Conservation (phyloP, 2,797 vertebrate genomes). For the Carapus acus region DNA sequence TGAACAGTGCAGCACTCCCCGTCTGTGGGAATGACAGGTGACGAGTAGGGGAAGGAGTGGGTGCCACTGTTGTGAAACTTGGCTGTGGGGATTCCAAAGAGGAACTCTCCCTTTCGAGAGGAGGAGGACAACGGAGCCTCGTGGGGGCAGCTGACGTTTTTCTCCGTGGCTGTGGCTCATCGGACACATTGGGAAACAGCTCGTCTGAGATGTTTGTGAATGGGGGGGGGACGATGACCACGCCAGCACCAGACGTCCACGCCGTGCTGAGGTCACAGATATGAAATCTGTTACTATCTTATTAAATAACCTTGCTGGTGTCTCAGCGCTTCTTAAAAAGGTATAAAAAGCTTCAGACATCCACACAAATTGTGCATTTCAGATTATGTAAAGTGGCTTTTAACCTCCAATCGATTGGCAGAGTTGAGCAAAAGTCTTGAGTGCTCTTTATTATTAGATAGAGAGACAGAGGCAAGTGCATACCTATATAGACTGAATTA, state of each 20-base stretch:
- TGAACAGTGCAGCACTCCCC: too few relatives aligned
- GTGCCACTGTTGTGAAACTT: conserved; percentile 41
- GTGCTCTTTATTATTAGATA: conserved; percentile 57
- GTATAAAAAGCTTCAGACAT: conserved; percentile 30
- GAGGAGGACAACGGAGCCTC: conserved; percentile 38
- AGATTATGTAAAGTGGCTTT: conserved; percentile 54
- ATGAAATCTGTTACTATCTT: not conserved
- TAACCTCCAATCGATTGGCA: conserved; percentile 62
- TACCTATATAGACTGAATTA: conserved; percentile 47
- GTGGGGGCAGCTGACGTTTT: conserved; percentile 44
- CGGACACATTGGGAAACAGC: conserved; percentile 22
- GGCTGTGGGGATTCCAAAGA: conserved; percentile 35
- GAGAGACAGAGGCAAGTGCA: conserved; percentile 39
- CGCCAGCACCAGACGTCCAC: not conserved
- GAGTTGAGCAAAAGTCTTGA: conserved; percentile 62
- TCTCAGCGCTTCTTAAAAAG: conserved; percentile 20
- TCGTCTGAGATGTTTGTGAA: conserved; percentile 12
- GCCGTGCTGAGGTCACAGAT: conserved; percentile 6
- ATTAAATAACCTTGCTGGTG: too few relatives aligned
- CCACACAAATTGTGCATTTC: conserved; percentile 41
- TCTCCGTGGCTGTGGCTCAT: conserved; percentile 17
- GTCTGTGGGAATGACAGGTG: too few relatives aligned
- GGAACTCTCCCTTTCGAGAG: conserved; percentile 48
- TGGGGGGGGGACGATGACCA: conserved; percentile 7
- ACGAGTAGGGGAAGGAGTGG: conserved; percentile 19